Percentiles rank a stretch among this genome's conserved stretches.
Conservation (phyloP, 2,113 vertebrate species). For the Gavia stellata region DNA sequence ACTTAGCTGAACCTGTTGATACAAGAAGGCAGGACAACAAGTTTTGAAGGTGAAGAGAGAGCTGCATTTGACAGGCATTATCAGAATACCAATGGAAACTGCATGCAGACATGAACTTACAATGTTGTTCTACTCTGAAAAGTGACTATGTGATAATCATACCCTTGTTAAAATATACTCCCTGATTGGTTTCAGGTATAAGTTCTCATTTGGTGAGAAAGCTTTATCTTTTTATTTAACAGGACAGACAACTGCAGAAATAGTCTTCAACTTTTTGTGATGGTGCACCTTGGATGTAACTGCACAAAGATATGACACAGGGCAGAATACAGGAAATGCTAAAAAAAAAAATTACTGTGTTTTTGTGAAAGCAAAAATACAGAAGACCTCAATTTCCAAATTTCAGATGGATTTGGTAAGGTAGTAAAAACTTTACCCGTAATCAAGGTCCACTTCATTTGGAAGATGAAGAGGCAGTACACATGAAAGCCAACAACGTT, state of each 20-base stretch:
- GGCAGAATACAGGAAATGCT: background rate
- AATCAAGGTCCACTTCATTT: background rate
- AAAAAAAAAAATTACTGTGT: background rate
- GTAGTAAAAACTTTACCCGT: background rate
- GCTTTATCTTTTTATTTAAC: background rate
- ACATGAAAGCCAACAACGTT: background rate
- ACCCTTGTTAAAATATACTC: background rate
- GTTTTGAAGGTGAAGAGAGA: conserved; percentile 32
- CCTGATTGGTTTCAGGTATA: background rate
- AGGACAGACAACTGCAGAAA: background rate
- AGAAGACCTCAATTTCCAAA: background rate
- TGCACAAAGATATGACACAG: background rate
- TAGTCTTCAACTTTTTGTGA: background rate
- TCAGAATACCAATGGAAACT: conserved; percentile 35
- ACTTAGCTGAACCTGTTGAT: conserved; percentile 54
- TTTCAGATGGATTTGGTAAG: background rate
- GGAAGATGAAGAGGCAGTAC: background rate
- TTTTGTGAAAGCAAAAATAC: background rate
- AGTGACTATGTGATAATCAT: background rate
- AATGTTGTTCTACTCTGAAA: conserved; percentile 59
- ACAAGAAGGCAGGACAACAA: conserved; percentile 34
- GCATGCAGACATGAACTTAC: conserved; percentile 43
- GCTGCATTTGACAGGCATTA: conserved; percentile 62
- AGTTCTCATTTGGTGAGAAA: background rate
- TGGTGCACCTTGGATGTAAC: background rate